These are phyloP conservation scores for Cladopsammia gracilis DNA, from an alignment of 64 coral and sea anemone genomes.

Conservation along the genomic window DNA sequence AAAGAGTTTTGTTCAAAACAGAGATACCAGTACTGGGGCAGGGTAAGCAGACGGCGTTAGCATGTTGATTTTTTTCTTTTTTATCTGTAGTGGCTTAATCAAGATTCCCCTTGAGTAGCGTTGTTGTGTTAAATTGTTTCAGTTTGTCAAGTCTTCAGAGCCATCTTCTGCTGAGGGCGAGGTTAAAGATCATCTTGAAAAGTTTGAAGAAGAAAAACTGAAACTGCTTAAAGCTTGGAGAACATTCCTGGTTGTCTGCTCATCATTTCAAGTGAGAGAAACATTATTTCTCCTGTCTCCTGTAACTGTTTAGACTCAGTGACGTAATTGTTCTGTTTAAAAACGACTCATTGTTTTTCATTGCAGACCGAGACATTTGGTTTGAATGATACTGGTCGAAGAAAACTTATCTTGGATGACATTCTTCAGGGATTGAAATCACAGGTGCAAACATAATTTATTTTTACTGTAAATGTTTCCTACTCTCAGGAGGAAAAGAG, in stretches of 20 bases:
- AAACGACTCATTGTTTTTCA: not conserved
- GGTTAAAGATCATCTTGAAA: not conserved
- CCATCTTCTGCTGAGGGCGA: not conserved
- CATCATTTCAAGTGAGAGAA: slow-evolving; percentile 69
- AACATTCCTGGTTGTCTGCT: slow-evolving; percentile 86
- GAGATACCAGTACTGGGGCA: slow-evolving; percentile 86
- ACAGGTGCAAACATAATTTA: slow-evolving; percentile 39
- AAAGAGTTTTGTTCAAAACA: slow-evolving; percentile 66
- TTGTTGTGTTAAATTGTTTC: slow-evolving; percentile 6
- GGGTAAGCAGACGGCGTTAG: slow-evolving; percentile 5
- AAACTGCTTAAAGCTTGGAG: slow-evolving; percentile 94
- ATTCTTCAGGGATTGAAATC: slow-evolving; percentile 70
- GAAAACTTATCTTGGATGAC: slow-evolving; percentile 63
- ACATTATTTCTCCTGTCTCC: not conserved
- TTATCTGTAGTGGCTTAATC: not conserved
- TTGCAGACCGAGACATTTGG: slow-evolving; percentile 78
- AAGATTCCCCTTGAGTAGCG: not conserved
- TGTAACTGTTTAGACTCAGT: not conserved
- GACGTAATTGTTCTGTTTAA: no score
- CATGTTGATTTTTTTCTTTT: not conserved
- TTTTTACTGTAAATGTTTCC: no score
- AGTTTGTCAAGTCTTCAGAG: slow-evolving; percentile 42
- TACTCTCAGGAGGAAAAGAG: no score
- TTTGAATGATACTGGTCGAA: slow-evolving; percentile 54
- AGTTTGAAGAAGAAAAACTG: slow-evolving; percentile 75